Evolutionary conservation across 2,113 vertebrate genomes (phyloP).

Genomic region (Megatriorchis doriae): DNA sequence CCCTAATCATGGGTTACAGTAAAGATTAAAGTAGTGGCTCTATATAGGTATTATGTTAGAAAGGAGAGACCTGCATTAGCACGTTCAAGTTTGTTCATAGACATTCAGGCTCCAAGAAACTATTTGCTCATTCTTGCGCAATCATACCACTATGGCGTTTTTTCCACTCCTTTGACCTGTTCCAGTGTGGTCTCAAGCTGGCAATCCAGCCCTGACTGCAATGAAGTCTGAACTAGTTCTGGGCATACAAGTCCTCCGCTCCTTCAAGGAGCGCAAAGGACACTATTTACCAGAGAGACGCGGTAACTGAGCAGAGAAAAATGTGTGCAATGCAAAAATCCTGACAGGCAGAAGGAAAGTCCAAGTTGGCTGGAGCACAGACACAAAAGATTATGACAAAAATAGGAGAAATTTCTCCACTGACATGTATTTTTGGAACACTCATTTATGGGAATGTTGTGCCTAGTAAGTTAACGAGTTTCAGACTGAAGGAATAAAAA

Average conservation of each 20-base stretch:
- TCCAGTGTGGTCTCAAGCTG: background rate
- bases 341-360: background rate
- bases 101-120: background rate
- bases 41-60: background rate
- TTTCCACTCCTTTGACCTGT: background rate
- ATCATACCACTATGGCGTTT: background rate
- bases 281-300: background rate
- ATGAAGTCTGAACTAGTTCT: background rate
- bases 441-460: background rate
- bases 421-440: background rate
- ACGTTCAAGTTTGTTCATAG: background rate
- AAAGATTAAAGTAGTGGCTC: background rate
- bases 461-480: background rate
- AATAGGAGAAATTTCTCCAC: background rate
- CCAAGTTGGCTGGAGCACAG: background rate
- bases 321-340: background rate
- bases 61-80: background rate
- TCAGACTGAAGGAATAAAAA: background rate
- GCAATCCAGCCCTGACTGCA: background rate
- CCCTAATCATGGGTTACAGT: background rate
- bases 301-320: background rate
- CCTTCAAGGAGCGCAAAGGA: background rate
- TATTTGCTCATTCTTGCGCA: background rate
- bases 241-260: background rate
- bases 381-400: background rate